These are phyloP conservation scores for Heliconius melpomene DNA, from an alignment of 1,140 invertebrate genomes.

Conservation along the genomic window DNA sequence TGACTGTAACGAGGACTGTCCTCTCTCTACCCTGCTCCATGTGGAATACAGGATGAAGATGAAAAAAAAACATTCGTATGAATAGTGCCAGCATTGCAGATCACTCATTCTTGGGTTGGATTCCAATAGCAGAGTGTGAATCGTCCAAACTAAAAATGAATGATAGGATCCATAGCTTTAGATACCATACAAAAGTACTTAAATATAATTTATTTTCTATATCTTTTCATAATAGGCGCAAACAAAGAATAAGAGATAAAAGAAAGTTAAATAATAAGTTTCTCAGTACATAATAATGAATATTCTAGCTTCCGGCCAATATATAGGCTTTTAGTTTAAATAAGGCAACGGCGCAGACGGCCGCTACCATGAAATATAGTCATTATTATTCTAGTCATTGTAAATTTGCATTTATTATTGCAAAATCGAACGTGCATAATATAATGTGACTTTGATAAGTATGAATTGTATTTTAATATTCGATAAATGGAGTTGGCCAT, in stretches of 20 bases:
- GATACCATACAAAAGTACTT: too few species aligned
- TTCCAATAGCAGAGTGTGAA: too few species aligned
- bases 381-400: conserved; percentile 22
- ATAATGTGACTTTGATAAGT: conserved; percentile 15
- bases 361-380: conserved; percentile 12
- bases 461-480: conserved; percentile 12
- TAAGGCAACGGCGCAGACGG: conserved; percentile 17
- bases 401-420: conserved; percentile 27
- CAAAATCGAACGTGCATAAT: conserved; percentile 17
- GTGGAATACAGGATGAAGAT: too few species aligned
- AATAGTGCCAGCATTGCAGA: too few species aligned
- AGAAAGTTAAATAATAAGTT: background rate
- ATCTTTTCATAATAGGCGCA: too few species aligned
- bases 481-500: conserved; percentile 4
- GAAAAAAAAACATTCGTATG: too few species aligned
- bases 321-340: conserved; percentile 21
- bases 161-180: too few species aligned
- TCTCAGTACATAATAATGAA: background rate
- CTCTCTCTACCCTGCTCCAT: too few species aligned
- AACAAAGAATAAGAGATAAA: background rate
- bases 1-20: too few species aligned
- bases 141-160: too few species aligned
- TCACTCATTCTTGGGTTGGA: too few species aligned
- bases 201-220: too few species aligned
- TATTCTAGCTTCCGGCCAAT: conserved; percentile 1